phyloP scores from a whole-genome alignment of 30 jellyfish, hydroid and myxozoan species.

The Rhopilema esculentum region DNA sequence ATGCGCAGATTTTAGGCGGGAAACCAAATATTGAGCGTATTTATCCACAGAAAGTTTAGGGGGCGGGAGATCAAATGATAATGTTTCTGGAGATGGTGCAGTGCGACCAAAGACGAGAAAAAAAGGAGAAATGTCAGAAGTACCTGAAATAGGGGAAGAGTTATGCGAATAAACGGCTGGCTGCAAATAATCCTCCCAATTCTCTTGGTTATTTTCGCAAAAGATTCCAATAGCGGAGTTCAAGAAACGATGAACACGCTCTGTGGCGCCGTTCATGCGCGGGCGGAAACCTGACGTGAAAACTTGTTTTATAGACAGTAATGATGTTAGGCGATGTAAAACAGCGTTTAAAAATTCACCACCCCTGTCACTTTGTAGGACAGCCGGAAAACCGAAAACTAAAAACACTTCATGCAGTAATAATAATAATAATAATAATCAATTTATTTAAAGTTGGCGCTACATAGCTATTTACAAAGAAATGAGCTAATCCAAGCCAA shows the following conservation, averaged over 20 bases:
- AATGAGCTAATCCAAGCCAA: no score
- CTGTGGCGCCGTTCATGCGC: constrained; percentile 37
- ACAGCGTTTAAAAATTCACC: constrained; percentile 42
- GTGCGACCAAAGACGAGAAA: background rate
- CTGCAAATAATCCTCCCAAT: constrained; percentile 17
- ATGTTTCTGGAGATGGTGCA: constrained; percentile 10
- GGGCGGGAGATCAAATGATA: background rate
- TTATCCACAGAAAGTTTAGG: background rate
- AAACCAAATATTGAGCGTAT: background rate
- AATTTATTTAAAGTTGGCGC: no score
- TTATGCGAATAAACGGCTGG: constrained; percentile 16
- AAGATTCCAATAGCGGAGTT: background rate
- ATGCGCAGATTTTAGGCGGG: background rate
- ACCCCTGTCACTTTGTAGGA: constrained; percentile 37
- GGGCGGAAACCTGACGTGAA: constrained; percentile 51
- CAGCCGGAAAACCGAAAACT: no score
- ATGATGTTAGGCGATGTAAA: constrained; percentile 1
- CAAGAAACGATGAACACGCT: constrained; percentile 33
- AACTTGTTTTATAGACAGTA: constrained; percentile 21
- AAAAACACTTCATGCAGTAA: no score
- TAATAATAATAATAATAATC: no score
- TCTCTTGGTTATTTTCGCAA: background rate
- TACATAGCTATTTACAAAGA: no score
- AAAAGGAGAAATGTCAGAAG: background rate
- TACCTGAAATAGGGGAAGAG: background rate